These are phyloP conservation scores for Catamblyrhynchus diadema DNA, from an alignment of 2,797 vertebrate genomes.

Conservation along the genomic window DNA sequence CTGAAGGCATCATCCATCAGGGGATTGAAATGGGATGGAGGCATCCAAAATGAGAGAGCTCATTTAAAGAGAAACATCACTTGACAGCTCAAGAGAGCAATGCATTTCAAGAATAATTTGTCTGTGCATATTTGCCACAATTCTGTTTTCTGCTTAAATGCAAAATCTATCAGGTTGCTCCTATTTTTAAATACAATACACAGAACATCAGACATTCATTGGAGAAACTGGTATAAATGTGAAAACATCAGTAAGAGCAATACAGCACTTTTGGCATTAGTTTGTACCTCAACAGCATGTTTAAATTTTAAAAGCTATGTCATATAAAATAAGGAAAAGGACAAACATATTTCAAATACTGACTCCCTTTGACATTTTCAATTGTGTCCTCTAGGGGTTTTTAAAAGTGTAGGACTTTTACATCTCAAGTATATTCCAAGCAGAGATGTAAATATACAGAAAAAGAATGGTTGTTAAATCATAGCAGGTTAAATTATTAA, in stretches of 20 bases:
- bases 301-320: neutral
- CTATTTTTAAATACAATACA: neutral
- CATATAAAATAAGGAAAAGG: neutral
- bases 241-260: neutral
- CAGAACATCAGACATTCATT: neutral
- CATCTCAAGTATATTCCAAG: neutral
- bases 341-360: neutral
- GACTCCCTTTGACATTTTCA: neutral
- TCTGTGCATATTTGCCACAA: neutral
- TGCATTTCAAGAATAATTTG: neutral
- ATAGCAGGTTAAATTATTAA: neutral
- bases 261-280: neutral
- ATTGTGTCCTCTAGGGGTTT: neutral
- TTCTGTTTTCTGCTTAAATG: neutral
- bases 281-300: neutral
- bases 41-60: conserved; percentile 39
- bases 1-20: conserved; percentile 59
- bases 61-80: neutral
- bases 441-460: neutral
- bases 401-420: neutral
- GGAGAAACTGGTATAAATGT: neutral
- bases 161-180: neutral
- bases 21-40: neutral
- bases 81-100: neutral
- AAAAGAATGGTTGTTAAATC: neutral